Conservation (phyloP, 1,140 invertebrate species). For the Acromyrmex echinatior region DNA sequence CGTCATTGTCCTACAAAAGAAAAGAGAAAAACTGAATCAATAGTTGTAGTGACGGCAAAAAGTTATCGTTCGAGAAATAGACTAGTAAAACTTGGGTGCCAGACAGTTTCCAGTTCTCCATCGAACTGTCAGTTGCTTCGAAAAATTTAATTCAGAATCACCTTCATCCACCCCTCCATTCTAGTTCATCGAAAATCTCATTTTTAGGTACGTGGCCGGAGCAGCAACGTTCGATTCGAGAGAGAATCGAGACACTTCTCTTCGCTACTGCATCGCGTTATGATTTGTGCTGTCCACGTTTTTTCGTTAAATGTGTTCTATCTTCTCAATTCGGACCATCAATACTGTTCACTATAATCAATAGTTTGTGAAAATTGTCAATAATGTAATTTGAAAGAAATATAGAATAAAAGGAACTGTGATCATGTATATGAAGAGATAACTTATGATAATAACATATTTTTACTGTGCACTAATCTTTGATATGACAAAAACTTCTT, state of each 20-base stretch:
- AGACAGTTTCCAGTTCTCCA: conserved; percentile 31
- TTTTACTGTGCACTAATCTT: background rate
- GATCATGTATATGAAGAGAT: background rate
- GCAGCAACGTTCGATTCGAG: background rate
- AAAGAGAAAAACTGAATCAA: conserved; percentile 35
- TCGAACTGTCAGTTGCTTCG: conserved; percentile 25
- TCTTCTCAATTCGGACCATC: conserved; percentile 15
- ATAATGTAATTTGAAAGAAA: background rate
- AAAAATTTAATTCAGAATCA: conserved; percentile 64
- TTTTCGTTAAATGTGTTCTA: conserved; percentile 16
- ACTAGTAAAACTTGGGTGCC: conserved; percentile 41
- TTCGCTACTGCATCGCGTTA: background rate
- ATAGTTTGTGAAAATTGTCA: background rate
- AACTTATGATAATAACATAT: background rate
- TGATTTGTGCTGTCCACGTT: conserved; percentile 12
- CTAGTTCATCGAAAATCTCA: conserved; percentile 40
- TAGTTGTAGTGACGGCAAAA: conserved; percentile 14
- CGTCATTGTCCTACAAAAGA: background rate
- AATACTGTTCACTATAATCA: background rate
- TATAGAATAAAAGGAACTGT: background rate
- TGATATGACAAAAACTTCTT: background rate
- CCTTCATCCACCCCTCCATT: no score
- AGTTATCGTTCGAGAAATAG: conserved; percentile 50
- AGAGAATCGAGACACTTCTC: conserved; percentile 23
- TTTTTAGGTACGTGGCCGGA: conserved; percentile 44